Evolutionary conservation across 2,888 invertebrate species (phyloP).

Genomic region (Eupithecia exiguata): DNA sequence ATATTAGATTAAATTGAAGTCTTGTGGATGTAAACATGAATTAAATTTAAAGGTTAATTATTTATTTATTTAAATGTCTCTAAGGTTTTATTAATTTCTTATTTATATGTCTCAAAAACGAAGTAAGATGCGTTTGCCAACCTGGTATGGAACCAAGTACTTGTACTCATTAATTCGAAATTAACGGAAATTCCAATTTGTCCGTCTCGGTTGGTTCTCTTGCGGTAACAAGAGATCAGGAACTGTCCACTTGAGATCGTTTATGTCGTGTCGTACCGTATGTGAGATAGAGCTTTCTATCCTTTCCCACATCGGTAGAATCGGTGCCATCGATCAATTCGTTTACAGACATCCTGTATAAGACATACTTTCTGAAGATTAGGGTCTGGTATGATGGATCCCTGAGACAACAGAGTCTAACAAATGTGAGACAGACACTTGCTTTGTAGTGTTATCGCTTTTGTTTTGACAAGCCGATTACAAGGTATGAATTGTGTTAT

Average conservation of each 20-base stretch:
- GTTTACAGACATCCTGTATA: slow-evolving; percentile 24
- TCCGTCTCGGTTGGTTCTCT: slow-evolving; percentile 59
- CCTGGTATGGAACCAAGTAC: slow-evolving; percentile 27
- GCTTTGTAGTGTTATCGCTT: neutral
- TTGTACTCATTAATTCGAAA: slow-evolving; percentile 50
- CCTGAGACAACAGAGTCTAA: neutral
- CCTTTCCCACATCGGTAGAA: slow-evolving; percentile 26
- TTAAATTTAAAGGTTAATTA: neutral
- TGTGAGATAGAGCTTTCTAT: slow-evolving; percentile 35
- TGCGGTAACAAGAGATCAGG: slow-evolving; percentile 67
- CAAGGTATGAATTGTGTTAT: neutral
- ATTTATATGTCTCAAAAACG: neutral
- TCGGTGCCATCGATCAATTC: slow-evolving; percentile 25
- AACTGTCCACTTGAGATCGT: slow-evolving; percentile 65
- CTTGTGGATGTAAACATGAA: neutral
- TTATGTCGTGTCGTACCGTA: slow-evolving; percentile 43
- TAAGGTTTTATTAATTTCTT: too few species aligned
- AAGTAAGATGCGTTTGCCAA: neutral
- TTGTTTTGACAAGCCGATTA: neutral
- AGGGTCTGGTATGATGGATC: neutral
- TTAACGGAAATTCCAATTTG: slow-evolving; percentile 77
- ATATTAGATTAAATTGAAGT: slow-evolving; percentile 3
- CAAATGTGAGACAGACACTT: neutral
- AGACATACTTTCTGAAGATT: slow-evolving; percentile 8
- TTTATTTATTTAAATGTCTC: neutral